A percentile compares a stretch with the other conserved stretches of the same genome.
These are phyloP conservation scores for Macaria notata DNA, from an alignment of 2,888 invertebrate genomes.

Conservation along the genomic window DNA sequence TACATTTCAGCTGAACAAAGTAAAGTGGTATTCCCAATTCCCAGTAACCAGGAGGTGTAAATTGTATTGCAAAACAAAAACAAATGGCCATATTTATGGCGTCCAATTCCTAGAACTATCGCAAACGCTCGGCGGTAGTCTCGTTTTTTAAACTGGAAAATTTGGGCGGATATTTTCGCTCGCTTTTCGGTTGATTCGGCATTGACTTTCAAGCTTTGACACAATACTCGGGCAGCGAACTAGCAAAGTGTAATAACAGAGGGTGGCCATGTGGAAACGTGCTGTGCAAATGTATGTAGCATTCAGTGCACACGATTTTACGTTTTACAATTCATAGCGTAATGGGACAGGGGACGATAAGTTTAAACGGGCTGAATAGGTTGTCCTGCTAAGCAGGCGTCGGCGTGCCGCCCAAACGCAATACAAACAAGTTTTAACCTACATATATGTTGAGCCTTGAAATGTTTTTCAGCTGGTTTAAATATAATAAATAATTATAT, in stretches of 20 bases:
- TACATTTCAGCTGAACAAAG: too few species aligned
- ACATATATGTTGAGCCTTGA: neutral
- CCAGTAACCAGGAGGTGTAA: too few species aligned
- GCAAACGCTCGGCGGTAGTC: neutral
- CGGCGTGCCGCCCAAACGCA: neutral
- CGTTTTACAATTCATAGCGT: conserved; percentile 13
- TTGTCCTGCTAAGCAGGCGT: conserved; percentile 2
- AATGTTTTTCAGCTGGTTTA: too few species aligned
- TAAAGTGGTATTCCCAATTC: too few species aligned
- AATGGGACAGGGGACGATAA: conserved; percentile 7
- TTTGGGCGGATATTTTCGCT: conserved; percentile 1
- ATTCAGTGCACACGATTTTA: conserved; percentile 11
- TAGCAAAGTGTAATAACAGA: conserved; percentile 45
- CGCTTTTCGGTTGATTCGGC: conserved; percentile 33
- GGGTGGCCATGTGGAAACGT: conserved; percentile 45
- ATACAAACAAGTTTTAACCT: neutral
- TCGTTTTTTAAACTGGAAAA: neutral
- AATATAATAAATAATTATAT: too few species aligned
- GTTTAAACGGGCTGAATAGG: conserved; percentile 13
- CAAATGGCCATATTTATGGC: too few species aligned
- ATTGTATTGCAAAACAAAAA: too few species aligned
- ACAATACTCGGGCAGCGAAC: conserved; percentile 41
- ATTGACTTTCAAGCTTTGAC: conserved; percentile 44
- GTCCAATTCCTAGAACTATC: too few species aligned
- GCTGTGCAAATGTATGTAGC: conserved; percentile 23